These are phyloP conservation scores for Bilobella aurantiaca DNA, from an alignment of 1,140 invertebrate species.

Conservation along the genomic window DNA sequence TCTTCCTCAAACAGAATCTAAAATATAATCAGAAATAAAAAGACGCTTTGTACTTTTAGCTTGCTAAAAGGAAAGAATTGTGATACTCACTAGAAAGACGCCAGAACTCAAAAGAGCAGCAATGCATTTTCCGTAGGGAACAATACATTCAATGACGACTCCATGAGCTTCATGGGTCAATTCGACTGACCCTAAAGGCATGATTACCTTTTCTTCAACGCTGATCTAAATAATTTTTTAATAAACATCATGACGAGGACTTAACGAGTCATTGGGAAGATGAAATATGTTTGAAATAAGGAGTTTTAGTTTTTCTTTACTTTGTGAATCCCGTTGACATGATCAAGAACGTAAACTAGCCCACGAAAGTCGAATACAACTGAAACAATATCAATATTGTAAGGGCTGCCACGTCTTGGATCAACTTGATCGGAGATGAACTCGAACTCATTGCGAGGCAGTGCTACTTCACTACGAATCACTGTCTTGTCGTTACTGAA, in stretches of 20 bases:
- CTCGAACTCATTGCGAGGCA: slow-evolving; percentile 4
- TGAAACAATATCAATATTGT: slow-evolving; percentile 19
- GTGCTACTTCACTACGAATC: slow-evolving; percentile 17
- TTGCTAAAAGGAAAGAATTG: neutral
- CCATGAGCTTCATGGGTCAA: neutral
- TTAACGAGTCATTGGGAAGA: too few species aligned
- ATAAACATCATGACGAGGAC: too few species aligned
- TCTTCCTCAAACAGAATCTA: neutral
- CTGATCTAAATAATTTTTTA: neutral
- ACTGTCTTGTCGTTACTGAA: slow-evolving; percentile 24
- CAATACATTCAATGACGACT: neutral
- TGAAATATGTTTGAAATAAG: neutral
- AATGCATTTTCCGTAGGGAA: neutral
- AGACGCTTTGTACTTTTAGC: neutral
- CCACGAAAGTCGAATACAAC: slow-evolving; percentile 14
- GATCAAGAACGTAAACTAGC: slow-evolving; percentile 22
- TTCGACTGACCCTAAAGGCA: neutral
- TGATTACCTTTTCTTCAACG: neutral
- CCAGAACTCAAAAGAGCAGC: neutral
- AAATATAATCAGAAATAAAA: neutral
- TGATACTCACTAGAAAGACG: neutral
- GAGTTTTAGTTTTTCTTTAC: neutral
- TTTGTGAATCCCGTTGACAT: slow-evolving; percentile 9
- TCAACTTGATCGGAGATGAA: slow-evolving; percentile 3
- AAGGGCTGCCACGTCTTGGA: slow-evolving; percentile 6